A percentile compares a stretch with the other conserved stretches of the same genome.
phyloP scores from a whole-genome alignment of 2,888 invertebrate species.

The Noctua pronuba region DNA sequence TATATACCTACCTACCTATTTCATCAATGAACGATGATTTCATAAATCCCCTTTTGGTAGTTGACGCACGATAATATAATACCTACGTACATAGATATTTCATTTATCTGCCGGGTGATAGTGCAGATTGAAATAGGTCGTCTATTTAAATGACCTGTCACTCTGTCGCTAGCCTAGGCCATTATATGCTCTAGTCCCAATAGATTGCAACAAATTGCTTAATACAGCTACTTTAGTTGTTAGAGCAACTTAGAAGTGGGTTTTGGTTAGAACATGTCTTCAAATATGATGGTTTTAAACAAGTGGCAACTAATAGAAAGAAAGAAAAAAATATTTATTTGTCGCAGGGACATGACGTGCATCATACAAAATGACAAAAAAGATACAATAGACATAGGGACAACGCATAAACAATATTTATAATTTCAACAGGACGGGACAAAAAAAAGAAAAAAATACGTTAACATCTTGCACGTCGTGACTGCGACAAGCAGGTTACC shows the following conservation, averaged over 20 bases:
- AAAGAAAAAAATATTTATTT: too few relatives aligned
- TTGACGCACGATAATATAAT: slow-evolving; percentile 19
- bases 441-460: too few relatives aligned
- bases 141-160: slow-evolving; percentile 42
- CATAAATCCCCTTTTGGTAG: slow-evolving; percentile 27
- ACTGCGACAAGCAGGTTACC: too few relatives aligned
- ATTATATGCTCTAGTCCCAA: slow-evolving; percentile 36
- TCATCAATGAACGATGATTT: slow-evolving; percentile 8
- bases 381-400: too few relatives aligned
- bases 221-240: slow-evolving; percentile 27
- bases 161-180: slow-evolving; percentile 26
- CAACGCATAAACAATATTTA: too few relatives aligned
- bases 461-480: too few relatives aligned
- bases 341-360: too few relatives aligned
- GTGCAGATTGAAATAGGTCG: slow-evolving; percentile 39
- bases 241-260: slow-evolving; percentile 6
- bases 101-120: slow-evolving; percentile 33
- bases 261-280: background rate
- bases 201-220: slow-evolving; percentile 56
- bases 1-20: slow-evolving; percentile 10
- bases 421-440: too few relatives aligned
- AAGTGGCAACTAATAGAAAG: background rate
- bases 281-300: background rate
- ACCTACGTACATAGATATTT: slow-evolving; percentile 16
- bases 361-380: too few relatives aligned